Evolutionary conservation across 2,888 invertebrate genomes (phyloP).

Genomic region (Ennomos fuscantarius): DNA sequence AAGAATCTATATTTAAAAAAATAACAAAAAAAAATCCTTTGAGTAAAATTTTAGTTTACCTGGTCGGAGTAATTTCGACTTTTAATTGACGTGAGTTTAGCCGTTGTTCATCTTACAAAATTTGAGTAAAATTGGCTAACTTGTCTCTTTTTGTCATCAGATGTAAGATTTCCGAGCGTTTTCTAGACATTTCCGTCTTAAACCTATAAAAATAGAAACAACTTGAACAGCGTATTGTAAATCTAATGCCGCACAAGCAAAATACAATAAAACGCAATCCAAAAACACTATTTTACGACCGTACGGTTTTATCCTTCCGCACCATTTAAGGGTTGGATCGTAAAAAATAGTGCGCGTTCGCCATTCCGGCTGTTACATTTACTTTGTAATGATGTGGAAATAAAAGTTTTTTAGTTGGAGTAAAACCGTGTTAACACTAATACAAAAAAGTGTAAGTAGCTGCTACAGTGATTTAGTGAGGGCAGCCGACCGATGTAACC

Average conservation of each 20-base stretch:
- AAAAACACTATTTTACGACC: constrained; percentile 39
- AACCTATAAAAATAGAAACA: constrained; percentile 27
- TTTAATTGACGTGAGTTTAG: no score
- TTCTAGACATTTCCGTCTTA: background rate
- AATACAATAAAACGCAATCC: constrained; percentile 37
- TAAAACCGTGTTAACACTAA: constrained; percentile 14
- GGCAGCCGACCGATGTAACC: background rate
- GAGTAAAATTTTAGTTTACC: no score
- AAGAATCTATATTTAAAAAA: no score
- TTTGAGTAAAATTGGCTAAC: no score
- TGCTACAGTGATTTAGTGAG: background rate
- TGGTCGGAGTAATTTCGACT: no score
- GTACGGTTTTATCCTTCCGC: constrained; percentile 37
- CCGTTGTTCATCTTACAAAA: no score
- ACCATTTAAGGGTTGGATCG: constrained; percentile 38
- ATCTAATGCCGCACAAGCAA: constrained; percentile 34
- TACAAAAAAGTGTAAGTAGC: background rate
- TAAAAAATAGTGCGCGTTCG: constrained; percentile 33
- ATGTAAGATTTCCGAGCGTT: no score
- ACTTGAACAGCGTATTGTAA: constrained; percentile 29
- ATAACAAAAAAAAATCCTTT: no score
- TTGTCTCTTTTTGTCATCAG: no score
- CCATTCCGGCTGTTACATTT: constrained; percentile 27
- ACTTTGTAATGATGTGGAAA: constrained; percentile 28
- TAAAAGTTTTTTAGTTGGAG: constrained; percentile 15